Base-by-base conservation (phyloP, 2,113 vertebrate genomes). In the Hypanus sabinus region DNA sequence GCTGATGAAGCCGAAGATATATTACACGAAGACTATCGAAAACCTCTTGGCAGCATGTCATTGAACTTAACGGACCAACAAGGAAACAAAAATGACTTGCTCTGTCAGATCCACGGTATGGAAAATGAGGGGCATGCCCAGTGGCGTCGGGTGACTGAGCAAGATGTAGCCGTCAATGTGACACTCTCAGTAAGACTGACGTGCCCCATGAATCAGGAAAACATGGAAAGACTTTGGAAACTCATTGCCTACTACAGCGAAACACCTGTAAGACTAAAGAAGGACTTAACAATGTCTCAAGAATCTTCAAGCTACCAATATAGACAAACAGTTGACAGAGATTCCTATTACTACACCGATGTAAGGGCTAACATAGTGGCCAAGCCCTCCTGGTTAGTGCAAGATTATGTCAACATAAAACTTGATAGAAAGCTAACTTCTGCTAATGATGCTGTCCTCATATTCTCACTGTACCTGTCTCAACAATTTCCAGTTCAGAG, bases 181-280 rank as follows among this genome's bases (percentile, higher is more conserved):
- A 97, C 97, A 0, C 68, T 98, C 30, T 95, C 94, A 0, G 94
- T 98, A 94, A 97, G 98, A 94, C 94, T 99, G 0, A 96, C 97
- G 30, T 99, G 98, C 36, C 96, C 96, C 0, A 97, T 98, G 94
- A 97, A 97, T 5, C 95, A 98, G 93, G 96, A 96, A 3, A 97
- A 95, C 73, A 98, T 99, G 11, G 98, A 98, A 94, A 96, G 96
- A 3, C 94, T 99, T 0, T 99, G 98, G 98, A 97, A 98, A 38
- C 96, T 99, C 3, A 97, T 99, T 16, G 98, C 98, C 0, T 99
- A 99, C 94, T 99, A 99, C 94, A 99, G 98, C 76, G 98, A 97
- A 87, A 97, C 97, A 0, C 98, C 98, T 0, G 97, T 98, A 6
- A 97, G 96, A 68, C 94, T 99, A 91, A 95, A 96, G 94, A 97